Base-by-base conservation (phyloP, 1,140 invertebrate species). In the Papilio aristodemus region DNA sequence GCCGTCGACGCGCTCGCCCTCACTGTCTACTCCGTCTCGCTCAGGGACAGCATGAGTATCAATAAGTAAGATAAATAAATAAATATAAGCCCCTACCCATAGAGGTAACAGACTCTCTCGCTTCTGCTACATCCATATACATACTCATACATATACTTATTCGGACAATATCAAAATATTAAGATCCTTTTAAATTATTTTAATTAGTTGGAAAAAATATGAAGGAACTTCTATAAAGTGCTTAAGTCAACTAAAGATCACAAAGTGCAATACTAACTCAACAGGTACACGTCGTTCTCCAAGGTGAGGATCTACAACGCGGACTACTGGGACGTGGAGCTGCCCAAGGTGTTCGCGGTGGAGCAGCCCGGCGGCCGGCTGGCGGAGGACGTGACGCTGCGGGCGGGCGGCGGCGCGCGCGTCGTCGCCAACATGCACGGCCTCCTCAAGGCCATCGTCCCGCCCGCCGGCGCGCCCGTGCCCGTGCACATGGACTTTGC, bases 401-500 rank as follows among this genome's bases (percentile, higher is more conserved):
- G 77, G 8, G 85, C 84, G 0, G 79, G 80, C 9, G 85, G 85
- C 68, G 76, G 80, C 13, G 80, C 83, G 5, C 62, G 82, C 0
- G 68, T 85, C 0, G 71, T 89, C 0, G 72, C 72, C 39, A 80
- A 73, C 32, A 76, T 64, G 70, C 70, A 79, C 11, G 89, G 89
- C 0, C 71, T 89, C 10, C 67, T 91, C 1, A 89, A 89, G 54
- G 79, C 86, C 0, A 68, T 91, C 9, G 75, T 85, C 0, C 71
- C 78, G 0, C 68, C 78, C 1, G 78, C 79, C 17, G 84, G 86
- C 0, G 67, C 41, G 11, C 80, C 82, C 27, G 72, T 75, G 27
- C 87, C 85, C 0, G 73, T 89, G 0, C 82, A 87, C 74, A 91
- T 91, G 87, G 87, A 91, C 50, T 89, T 79, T 73, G 86, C 84